Conservation (phyloP, 2,797 vertebrate genomes). For the Artibeus lituratus region DNA sequence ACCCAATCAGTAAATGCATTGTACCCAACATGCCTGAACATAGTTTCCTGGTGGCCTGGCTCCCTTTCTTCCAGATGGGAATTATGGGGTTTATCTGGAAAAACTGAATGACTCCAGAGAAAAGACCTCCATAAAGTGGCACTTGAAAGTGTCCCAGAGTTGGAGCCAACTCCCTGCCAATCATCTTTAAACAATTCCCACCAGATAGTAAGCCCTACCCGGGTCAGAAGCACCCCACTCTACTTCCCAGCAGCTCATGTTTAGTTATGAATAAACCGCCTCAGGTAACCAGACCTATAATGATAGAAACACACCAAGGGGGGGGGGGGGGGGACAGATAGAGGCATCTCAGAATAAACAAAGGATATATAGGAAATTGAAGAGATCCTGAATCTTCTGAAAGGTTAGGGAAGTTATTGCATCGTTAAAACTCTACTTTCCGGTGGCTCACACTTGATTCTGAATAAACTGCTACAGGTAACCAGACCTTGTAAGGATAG, state of each 20-base stretch:
- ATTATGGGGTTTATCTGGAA: background rate
- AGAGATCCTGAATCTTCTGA: background rate
- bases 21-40: background rate
- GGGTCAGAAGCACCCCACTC: background rate
- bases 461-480: background rate
- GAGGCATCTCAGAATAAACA: background rate
- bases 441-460: background rate
- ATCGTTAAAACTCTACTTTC: background rate
- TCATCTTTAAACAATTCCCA: background rate
- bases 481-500: background rate
- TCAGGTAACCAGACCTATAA: background rate
- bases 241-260: background rate
- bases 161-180: background rate
- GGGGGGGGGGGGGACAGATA: background rate
- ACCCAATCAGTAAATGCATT: background rate
- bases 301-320: background rate
- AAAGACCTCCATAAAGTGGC: background rate
- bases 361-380: background rate
- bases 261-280: background rate
- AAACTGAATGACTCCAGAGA: background rate
- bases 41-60: background rate
- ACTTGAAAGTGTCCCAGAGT: background rate
- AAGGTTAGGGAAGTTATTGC: background rate
- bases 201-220: background rate
- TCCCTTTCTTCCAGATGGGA: background rate